These are phyloP conservation scores for Gephyroberyx darwinii DNA, from an alignment of 2,797 vertebrate genomes.

Conservation along the genomic window DNA sequence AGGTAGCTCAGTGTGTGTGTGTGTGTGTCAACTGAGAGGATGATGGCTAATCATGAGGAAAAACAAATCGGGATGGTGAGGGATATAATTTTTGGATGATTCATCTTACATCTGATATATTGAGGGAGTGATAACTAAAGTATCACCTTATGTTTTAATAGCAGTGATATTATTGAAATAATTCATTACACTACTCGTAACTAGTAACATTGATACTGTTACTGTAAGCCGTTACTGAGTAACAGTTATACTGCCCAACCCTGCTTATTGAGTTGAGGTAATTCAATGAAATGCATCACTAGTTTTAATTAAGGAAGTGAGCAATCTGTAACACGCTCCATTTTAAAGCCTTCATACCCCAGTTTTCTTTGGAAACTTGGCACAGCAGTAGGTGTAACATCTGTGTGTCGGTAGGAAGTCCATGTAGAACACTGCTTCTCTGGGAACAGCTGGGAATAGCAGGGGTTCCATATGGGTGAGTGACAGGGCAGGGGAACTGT, in stretches of 20 bases:
- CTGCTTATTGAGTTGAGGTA: conserved; percentile 53
- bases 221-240: conserved; percentile 33
- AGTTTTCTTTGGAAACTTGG: conserved; percentile 46
- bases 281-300: conserved; percentile 64
- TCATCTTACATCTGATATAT: conserved; percentile 38
- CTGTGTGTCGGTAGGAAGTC: conserved; percentile 65
- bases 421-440: conserved; percentile 51
- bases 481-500: conserved; percentile 63
- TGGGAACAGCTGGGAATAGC: conserved; percentile 70
- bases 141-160: too few species aligned
- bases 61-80: conserved; percentile 20
- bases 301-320: conserved; percentile 53
- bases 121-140: conserved; percentile 3
- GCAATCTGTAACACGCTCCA: conserved; percentile 59
- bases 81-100: conserved; percentile 37
- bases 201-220: too few species aligned
- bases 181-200: too few species aligned
- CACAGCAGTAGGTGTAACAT: conserved; percentile 64
- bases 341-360: conserved; percentile 30
- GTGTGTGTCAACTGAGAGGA: conserved; percentile 18
- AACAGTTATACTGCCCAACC: conserved; percentile 28
- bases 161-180: too few species aligned
- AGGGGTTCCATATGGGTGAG: conserved; percentile 62
- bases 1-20: background rate
- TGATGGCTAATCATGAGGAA: conserved; percentile 44